These are phyloP conservation scores for Emys orbicularis DNA, from an alignment of 2,797 vertebrate genomes.

Conservation along the genomic window DNA sequence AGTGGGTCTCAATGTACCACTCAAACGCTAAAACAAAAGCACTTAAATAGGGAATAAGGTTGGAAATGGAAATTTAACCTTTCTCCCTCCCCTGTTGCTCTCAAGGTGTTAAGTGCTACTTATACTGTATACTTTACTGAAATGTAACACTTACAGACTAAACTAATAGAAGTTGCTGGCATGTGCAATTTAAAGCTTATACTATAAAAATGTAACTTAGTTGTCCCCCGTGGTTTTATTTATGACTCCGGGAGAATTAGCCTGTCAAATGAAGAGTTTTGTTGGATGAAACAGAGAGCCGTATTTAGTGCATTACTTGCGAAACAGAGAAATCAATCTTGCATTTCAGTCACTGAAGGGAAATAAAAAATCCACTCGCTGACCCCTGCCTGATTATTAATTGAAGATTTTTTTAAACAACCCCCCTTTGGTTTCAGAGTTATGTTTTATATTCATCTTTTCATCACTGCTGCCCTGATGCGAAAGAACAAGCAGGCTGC, in stretches of 20 bases:
- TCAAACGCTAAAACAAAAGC: slow-evolving; percentile 72
- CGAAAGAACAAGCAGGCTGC: background rate
- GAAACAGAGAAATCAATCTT: background rate
- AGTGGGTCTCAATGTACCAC: slow-evolving; percentile 65
- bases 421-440: background rate
- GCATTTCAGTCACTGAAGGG: background rate
- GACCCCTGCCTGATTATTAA: background rate
- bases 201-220: slow-evolving; percentile 5
- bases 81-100: background rate
- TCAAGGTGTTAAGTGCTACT: slow-evolving; percentile 42
- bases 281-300: background rate
- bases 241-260: background rate
- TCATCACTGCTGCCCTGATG: background rate
- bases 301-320: accelerated
- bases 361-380: background rate
- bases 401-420: background rate
- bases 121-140: slow-evolving; percentile 44
- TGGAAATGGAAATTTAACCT: slow-evolving; percentile 65
- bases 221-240: background rate
- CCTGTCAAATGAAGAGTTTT: background rate
- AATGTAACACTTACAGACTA: slow-evolving; percentile 33
- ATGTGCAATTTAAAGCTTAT: slow-evolving; percentile 62
- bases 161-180: slow-evolving; percentile 48
- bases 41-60: slow-evolving; percentile 67
- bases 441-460: background rate